These are phyloP conservation scores for Coryphaenoides rupestris DNA, from an alignment of 2,113 vertebrate species.

Conservation along the genomic window DNA sequence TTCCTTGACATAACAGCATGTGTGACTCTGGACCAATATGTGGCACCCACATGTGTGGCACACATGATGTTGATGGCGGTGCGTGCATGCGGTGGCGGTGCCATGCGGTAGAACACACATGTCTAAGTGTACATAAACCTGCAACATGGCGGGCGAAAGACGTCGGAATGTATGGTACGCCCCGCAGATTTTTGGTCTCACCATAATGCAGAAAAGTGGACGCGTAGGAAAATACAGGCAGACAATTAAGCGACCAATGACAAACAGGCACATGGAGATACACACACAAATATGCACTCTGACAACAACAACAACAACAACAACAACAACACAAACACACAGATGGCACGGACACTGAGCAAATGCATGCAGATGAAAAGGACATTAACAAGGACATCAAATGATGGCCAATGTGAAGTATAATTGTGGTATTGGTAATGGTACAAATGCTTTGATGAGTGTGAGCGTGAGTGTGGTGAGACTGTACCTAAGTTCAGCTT, in stretches of 20 bases:
- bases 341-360: too few relatives aligned
- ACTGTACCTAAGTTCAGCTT: constrained; percentile 92
- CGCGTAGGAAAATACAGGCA: constrained; percentile 10
- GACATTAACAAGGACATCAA: too few relatives aligned
- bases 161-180: constrained; percentile 45
- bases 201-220: constrained; percentile 25
- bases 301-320: not conserved
- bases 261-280: constrained; percentile 5
- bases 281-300: not conserved
- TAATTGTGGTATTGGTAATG: too few relatives aligned
- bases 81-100: constrained; percentile 32
- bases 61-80: too few relatives aligned
- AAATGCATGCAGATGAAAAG: too few relatives aligned
- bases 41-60: constrained; percentile 41
- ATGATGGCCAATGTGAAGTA: too few relatives aligned
- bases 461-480: constrained; percentile 2
- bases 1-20: constrained; percentile 37
- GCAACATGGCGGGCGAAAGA: constrained; percentile 30
- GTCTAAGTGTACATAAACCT: constrained; percentile 59
- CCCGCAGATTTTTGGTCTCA: constrained; percentile 28
- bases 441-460: not conserved
- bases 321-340: not conserved
- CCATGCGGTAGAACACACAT: constrained; percentile 46
- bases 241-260: not conserved
- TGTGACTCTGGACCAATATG: constrained; percentile 22